These are phyloP conservation scores for Calliopum simillimum DNA, from an alignment of 2,888 invertebrate species.

Conservation along the genomic window DNA sequence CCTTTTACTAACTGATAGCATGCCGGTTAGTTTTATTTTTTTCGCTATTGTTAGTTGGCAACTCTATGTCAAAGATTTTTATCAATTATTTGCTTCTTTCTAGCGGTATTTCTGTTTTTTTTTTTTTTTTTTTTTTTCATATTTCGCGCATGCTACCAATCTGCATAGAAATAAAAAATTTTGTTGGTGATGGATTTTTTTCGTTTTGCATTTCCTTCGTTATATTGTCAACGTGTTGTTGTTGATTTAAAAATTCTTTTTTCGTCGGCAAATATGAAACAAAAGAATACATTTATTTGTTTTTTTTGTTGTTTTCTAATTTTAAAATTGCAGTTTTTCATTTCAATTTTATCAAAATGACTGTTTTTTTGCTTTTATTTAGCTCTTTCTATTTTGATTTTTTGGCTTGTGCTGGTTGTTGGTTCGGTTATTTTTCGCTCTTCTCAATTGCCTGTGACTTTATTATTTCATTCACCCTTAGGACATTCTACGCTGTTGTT, in stretches of 20 bases:
- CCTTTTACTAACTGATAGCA: neutral
- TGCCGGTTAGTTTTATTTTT: neutral
- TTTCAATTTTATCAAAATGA: slow-evolving; percentile 12
- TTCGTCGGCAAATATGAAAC: neutral
- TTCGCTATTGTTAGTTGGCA: neutral
- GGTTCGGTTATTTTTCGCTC: no score
- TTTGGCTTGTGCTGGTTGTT: neutral
- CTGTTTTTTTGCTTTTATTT: neutral
- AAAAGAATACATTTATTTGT: slow-evolving; percentile 19
- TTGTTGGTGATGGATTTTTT: neutral
- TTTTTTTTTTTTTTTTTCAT: neutral
- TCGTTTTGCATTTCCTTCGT: neutral
- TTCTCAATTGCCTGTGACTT: no score
- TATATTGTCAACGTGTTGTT: no score
- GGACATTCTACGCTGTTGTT: no score
- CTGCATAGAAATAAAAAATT: slow-evolving; percentile 25
- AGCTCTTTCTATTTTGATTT: neutral
- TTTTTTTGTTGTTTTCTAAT: neutral
- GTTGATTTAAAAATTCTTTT: no score
- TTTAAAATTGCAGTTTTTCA: slow-evolving; percentile 27
- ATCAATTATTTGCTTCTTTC: slow-evolving; percentile 8
- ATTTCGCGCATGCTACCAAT: slow-evolving; percentile 5
- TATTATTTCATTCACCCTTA: no score
- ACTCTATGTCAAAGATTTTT: neutral
- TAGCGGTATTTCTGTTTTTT: neutral